Conservation (phyloP, 2,113 vertebrate species). For the Leiothrix lutea region DNA sequence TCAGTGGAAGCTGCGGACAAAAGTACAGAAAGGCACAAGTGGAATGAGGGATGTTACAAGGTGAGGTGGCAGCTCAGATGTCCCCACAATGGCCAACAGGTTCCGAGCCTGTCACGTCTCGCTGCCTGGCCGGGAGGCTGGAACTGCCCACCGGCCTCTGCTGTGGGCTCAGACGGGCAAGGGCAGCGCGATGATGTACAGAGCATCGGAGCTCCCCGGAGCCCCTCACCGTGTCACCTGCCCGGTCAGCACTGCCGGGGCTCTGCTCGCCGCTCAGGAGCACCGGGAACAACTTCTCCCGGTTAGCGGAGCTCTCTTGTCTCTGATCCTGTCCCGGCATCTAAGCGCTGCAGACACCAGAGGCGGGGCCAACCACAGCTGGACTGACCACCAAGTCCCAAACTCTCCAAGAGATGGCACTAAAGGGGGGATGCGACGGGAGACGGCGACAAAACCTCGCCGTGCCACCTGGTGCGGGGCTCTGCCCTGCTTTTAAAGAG, state of each 20-base stretch:
- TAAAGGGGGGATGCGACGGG: no score
- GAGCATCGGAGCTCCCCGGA: fast-evolving
- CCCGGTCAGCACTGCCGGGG: fast-evolving
- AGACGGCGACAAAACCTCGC: background rate
- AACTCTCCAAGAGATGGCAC: background rate
- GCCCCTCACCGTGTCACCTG: fast-evolving
- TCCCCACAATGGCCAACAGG: background rate
- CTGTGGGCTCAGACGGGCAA: background rate
- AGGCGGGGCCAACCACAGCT: no score
- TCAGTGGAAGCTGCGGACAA: background rate
- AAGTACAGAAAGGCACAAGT: background rate
- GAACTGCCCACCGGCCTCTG: background rate
- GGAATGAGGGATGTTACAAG: background rate
- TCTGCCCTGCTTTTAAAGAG: background rate
- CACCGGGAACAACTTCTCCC: background rate
- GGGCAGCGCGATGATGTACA: fast-evolving
- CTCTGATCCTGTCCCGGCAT: background rate
- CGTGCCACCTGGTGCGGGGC: fast-evolving
- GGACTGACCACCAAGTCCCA: no score
- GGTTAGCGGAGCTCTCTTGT: fast-evolving
- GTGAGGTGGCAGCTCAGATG: background rate
- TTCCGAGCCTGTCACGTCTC: no score
- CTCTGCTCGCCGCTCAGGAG: background rate
- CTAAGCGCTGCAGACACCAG: background rate
- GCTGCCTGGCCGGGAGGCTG: background rate